Conservation (phyloP, 2,888 invertebrate species). For the Conus canariensis region DNA sequence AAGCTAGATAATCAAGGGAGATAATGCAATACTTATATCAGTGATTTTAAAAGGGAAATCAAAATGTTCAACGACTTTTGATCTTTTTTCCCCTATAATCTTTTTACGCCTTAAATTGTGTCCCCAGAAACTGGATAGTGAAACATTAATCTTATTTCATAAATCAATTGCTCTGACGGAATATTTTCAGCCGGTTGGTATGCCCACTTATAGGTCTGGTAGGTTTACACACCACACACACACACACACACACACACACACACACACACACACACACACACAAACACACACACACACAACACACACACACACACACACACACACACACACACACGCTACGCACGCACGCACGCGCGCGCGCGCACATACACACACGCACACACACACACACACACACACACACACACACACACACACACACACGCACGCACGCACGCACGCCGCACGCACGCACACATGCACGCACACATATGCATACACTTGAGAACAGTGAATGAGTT, state of each 20-base stretch:
- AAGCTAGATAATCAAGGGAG: no score
- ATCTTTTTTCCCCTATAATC: no score
- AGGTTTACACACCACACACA: neutral
- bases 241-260: neutral
- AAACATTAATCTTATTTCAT: no score
- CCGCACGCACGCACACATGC: neutral
- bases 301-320: neutral
- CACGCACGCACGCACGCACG: neutral
- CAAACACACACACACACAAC: neutral
- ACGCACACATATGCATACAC: conserved; percentile 3
- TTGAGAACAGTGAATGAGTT: neutral
- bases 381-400: neutral
- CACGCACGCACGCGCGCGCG: neutral
- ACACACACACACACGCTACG: neutral
- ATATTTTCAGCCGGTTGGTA: no score
- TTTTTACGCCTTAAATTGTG: no score
- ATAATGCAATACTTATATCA: no score
- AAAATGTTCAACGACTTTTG: no score
- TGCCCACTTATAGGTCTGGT: no score
- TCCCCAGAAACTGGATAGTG: no score
- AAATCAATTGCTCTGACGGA: no score
- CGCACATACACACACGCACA: neutral
- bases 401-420: neutral
- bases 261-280: conserved; percentile 18
- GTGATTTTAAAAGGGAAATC: no score